phyloP scores from a whole-genome alignment of 2,113 vertebrate species.

The Ia io region DNA sequence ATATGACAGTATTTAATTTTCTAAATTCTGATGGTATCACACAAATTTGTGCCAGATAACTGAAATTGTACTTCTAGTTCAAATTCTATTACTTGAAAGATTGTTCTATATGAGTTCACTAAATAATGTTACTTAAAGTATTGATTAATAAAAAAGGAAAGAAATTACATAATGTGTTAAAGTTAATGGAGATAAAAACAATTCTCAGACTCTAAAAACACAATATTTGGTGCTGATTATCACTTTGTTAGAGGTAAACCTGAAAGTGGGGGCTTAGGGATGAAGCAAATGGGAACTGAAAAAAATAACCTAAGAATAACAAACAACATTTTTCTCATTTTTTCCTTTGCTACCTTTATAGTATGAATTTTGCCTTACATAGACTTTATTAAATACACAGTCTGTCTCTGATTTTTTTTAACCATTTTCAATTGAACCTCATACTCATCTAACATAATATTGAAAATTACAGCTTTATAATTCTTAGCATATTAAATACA shows the following conservation, averaged over 20 bases:
- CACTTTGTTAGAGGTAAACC: not conserved
- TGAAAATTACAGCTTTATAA: not conserved
- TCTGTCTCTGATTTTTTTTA: not conserved
- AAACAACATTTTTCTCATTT: not conserved
- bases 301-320: not conserved
- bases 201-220: slow-evolving; percentile 27
- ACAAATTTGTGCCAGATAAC: not conserved
- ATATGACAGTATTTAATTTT: not conserved
- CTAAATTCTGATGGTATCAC: not conserved
- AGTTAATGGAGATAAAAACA: not conserved
- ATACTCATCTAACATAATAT: not conserved
- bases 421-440: slow-evolving; percentile 2
- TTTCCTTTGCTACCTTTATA: not conserved
- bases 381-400: not conserved
- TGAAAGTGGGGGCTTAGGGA: not conserved
- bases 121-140: not conserved
- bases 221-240: slow-evolving; percentile 53
- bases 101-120: not conserved
- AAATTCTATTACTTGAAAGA: not conserved
- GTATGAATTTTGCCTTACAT: not conserved
- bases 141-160: slow-evolving; percentile 6
- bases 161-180: not conserved
- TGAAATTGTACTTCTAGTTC: not conserved
- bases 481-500: slow-evolving; percentile 17
- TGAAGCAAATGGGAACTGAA: not conserved